Base-by-base conservation (phyloP, 2,888 invertebrate species). In the Nephrotoma appendiculata region DNA sequence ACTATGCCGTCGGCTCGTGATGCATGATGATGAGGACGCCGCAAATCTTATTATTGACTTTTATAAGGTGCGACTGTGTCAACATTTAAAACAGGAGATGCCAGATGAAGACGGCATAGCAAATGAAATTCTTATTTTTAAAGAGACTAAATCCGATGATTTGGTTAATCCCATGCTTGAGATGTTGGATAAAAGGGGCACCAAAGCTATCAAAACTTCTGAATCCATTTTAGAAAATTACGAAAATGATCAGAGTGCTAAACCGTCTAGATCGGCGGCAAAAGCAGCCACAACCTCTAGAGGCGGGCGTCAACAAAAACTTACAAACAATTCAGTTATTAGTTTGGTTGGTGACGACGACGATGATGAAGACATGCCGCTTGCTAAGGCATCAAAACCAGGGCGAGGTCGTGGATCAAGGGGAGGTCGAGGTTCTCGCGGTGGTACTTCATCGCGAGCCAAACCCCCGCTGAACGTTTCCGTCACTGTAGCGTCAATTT, bases 1-100 rank as follows among this genome's bases (percentile, higher is more conserved):
- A 90, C 96, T 97, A 15, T 95, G 98, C 83, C 89, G 89, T 87
- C 90, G 94, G 88, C 94, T 92, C 90, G 94, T 96, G 0, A 94
- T 95, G 87, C 93, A 94, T 87, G 93, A 92, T 86, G 94, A 95
- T 89, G 89, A 89, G 11, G 93, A 93, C 87, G 94, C 94, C 0
- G 92, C 94, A 0, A 90, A 91, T 9, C 90, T 90, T 87, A 91
- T 94, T 86, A 90, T 93, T 2, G 90, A 92, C 19, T 92, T 93
- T 88, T 95, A 95, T 88, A 92, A 92, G 87, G 90, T 92, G 3
- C 93, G 92, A 89, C 92, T 92, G 0, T 89, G 93, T 85, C 90
- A 92, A 0, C 91, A 93, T 89, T 90, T 95, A 84, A 92, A 92
- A 89, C 90, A 91, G 15, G 90, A 92, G 48, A 90, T 92, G 87